Base-by-base conservation (phyloP, 2,797 vertebrate genomes). In the Poecilia velifera region DNA sequence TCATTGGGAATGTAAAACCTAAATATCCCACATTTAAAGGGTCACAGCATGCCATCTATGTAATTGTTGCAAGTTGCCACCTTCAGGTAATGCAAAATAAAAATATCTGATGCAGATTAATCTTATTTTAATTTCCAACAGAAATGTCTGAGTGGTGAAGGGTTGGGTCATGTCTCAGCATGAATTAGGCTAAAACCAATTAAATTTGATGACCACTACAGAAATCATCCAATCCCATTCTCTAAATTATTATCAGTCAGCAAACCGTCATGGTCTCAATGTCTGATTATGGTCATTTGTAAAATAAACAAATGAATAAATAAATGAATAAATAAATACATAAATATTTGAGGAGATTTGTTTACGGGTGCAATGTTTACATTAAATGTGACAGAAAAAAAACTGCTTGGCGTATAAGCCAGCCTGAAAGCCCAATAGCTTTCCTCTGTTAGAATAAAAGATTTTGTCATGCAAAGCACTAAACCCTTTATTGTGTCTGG, bases 331-430 rank as follows among this genome's bases (percentile, higher is more conserved):
- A 80, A 41, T 34, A 78, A 22, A 62, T 4, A 10, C 78, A 41
- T 34, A 78, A 71, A 14, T 45, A 43, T 45, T 71, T 13, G 12
- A 45, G 41, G 59, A 77, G 86, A 80, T 47, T 46, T 88, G 86
- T 91, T 92, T 90, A 92, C 87, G 46, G 51, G 84, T 88, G 76
- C 71, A 83, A 91, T 89, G 91, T 94, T 91, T 91, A 92, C 87
- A 22, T n/a, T n/a, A 12, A 84, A 76, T 53, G 82, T 55, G 45
- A 82, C 43, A 64, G 55, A 82, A 68, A 75, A 70, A 57, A 36
- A 47, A n/a, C 22, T 39, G 36, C 18, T 39, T n/a, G 3, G 7
- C 66, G 78, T 59, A 47, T 45, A 76, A 82, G 84, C 81, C 45
- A 46, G 28, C 81, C 70, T 72, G 68, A 73, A 79, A 36, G 66